phyloP scores from a whole-genome alignment of 1,140 invertebrate genomes.

The Drosophila nebulosa region DNA sequence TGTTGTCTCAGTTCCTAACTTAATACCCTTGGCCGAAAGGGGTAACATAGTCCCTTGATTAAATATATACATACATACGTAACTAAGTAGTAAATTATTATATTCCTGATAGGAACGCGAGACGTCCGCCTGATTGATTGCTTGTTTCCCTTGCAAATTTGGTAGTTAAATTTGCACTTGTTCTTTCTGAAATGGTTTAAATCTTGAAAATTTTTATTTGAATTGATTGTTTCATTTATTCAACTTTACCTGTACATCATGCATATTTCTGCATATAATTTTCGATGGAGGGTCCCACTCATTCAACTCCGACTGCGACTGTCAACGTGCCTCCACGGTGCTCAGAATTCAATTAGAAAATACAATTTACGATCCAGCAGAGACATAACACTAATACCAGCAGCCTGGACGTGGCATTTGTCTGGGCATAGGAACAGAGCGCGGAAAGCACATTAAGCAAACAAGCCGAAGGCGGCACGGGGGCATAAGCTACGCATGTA shows the following conservation, averaged over 20 bases:
- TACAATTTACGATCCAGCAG: slow-evolving; percentile 65
- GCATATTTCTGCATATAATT: not conserved
- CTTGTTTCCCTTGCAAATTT: no score
- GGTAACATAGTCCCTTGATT: not conserved
- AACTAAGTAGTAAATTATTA: no score
- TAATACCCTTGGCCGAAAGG: not conserved
- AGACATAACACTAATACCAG: slow-evolving; percentile 65
- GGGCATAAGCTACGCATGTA: slow-evolving; percentile 76
- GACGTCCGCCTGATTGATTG: no score
- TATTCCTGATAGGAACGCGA: no score
- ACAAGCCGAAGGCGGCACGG: slow-evolving; percentile 66
- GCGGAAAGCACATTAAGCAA: slow-evolving; percentile 65
- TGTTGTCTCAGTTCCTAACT: not conserved
- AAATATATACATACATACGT: no score
- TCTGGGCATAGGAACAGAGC: slow-evolving; percentile 6
- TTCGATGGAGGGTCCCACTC: slow-evolving; percentile 31
- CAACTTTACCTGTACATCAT: not conserved
- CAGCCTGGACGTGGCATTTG: slow-evolving; percentile 18
- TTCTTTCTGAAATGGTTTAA: no score
- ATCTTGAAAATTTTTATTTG: no score
- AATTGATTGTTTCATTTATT: no score
- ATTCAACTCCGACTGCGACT: slow-evolving; percentile 22
- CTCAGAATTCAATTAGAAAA: slow-evolving; percentile 74
- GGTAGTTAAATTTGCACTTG: no score
- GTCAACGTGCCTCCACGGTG: slow-evolving; percentile 54